A percentile compares a stretch with the other conserved stretches of the same genome.
These are phyloP conservation scores for Oxycera nigricornis DNA, from an alignment of 2,888 invertebrate genomes.

Conservation along the genomic window DNA sequence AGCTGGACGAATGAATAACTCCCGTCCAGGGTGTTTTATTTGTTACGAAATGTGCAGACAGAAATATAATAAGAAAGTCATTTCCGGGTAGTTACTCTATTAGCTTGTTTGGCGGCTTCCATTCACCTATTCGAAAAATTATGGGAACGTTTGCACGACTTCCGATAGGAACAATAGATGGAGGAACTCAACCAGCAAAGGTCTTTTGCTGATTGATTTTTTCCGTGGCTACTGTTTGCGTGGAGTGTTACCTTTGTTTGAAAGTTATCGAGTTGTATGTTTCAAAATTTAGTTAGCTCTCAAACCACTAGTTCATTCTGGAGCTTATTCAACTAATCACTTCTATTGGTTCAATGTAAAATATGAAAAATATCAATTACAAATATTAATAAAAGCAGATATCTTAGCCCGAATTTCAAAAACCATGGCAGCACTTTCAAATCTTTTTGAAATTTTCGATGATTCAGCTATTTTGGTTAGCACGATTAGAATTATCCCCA, in stretches of 20 bases:
- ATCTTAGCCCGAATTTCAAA: background rate
- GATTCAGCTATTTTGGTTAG: slow-evolving; percentile 12
- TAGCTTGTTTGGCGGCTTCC: background rate
- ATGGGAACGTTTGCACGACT: slow-evolving; percentile 29
- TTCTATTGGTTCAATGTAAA: too few species aligned
- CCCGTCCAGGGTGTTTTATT: background rate
- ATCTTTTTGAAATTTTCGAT: background rate
- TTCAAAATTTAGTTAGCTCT: too few species aligned
- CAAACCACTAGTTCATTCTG: too few species aligned
- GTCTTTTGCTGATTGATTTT: slow-evolving; percentile 9
- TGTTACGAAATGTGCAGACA: slow-evolving; percentile 16
- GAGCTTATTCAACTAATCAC: too few species aligned
- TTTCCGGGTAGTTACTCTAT: slow-evolving; percentile 27
- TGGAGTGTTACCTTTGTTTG: too few species aligned
- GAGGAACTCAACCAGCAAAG: background rate
- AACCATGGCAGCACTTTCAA: background rate
- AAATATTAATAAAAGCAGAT: background rate
- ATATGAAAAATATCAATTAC: too few species aligned
- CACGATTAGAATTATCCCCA: background rate
- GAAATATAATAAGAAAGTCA: slow-evolving; percentile 38
- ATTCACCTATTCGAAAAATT: slow-evolving; percentile 7
- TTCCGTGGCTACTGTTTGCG: too few species aligned
- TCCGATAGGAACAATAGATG: slow-evolving; percentile 17
- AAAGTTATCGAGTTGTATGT: too few species aligned
- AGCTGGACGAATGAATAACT: slow-evolving; percentile 18